Base-by-base conservation (phyloP, 2,888 invertebrate genomes). In the Chesias legatella region DNA sequence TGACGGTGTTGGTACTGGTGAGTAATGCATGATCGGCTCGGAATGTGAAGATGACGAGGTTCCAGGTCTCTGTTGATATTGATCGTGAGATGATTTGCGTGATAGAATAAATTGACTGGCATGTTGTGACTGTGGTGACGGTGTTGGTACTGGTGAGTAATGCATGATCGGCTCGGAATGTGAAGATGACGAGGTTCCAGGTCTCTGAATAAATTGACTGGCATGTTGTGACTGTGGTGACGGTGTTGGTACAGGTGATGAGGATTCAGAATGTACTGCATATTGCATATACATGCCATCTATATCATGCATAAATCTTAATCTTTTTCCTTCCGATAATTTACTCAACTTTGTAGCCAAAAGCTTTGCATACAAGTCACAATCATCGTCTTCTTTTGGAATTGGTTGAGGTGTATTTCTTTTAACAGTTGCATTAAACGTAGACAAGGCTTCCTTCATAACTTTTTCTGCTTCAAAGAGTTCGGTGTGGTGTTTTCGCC, bases 361-460 rank as follows among this genome's bases (percentile, higher is more conserved):
- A 34, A 39, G 33, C 26, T 44, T 29, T 13, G 26, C 31, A 26
- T 28, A 28, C 10, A 31, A 10, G 10, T 45, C 40, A 24, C 32
- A 45, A 41, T 40, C 41, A 36, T 45, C 45, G 30, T 33, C 31
- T 30, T 36, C 24, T 39, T 35, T 27, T 27, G 27, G 32, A n/a
- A n/a, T n/a, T n/a, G n/a, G n/a, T n/a, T n/a, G n/a, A n/a, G n/a
- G n/a, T n/a, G 28, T 20, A 41, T 48, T 48, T 37, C 43, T 48
- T 40, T 45, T 51, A 27, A 48, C 28, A 39, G 42, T 48, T 36
- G 43, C 33, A 32, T 48, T 51, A 42, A 48, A 43, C 28, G 48
- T 44, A 33, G 30, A 23, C 28, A 52, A 32, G 25, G 51, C 46
- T 37, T 52, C 41, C 33, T 52, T 48, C 34, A 52, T 43, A 32